Evolutionary conservation across 2,888 invertebrate species (phyloP).

Genomic region (Drosophila barbarae): DNA sequence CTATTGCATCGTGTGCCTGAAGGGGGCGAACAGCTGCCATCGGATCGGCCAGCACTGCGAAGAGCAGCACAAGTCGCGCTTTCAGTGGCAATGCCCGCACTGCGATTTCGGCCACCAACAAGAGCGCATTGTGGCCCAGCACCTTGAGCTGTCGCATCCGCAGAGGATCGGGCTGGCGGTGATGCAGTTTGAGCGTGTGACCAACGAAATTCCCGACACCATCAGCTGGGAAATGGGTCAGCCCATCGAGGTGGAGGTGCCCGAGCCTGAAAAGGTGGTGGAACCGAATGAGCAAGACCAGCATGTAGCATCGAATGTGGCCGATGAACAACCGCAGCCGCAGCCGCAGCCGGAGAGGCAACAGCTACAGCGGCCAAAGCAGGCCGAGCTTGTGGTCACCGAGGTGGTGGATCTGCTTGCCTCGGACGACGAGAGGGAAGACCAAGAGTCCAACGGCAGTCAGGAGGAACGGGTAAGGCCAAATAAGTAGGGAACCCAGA

Average conservation of each 20-base stretch:
- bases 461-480: slow-evolving; percentile 13
- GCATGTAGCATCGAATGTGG: not conserved
- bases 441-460: not conserved
- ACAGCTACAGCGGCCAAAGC: not conserved
- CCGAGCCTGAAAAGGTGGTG: not conserved
- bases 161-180: slow-evolving; percentile 80
- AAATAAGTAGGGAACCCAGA: too few relatives aligned
- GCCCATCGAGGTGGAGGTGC: slow-evolving; percentile 80
- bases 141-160: slow-evolving; percentile 42
- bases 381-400: not conserved
- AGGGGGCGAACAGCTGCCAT: slow-evolving; percentile 27
- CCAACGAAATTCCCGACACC: slow-evolving; percentile 38
- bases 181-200: slow-evolving; percentile 78
- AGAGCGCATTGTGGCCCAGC: slow-evolving; percentile 54
- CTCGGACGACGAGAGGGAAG: slow-evolving; percentile 46
- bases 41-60: slow-evolving; percentile 55
- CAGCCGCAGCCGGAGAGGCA: too few relatives aligned
- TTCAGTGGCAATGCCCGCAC: slow-evolving; percentile 86
- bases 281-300: not conserved
- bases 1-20: slow-evolving; percentile 43
- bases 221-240: slow-evolving; percentile 80
- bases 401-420: slow-evolving; percentile 42
- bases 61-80: slow-evolving; percentile 82
- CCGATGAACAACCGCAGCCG: not conserved
- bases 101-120: slow-evolving; percentile 82